Base-by-base conservation (phyloP, 2,113 vertebrate species). In the Tapirus terrestris region DNA sequence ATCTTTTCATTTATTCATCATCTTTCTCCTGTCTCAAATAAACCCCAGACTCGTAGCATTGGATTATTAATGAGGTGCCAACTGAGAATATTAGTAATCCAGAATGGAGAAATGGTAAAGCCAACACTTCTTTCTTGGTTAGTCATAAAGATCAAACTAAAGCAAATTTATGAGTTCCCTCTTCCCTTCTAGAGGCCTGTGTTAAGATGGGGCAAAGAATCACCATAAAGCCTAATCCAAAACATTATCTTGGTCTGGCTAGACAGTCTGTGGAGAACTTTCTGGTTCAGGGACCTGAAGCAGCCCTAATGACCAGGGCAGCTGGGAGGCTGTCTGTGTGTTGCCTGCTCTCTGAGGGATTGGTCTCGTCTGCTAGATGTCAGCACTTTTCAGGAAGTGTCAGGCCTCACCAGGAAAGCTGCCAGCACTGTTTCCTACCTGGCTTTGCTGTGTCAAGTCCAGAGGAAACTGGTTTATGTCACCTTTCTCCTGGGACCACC, bases 111-210 rank as follows among this genome's bases (percentile, higher is more conserved):
- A 93, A 88, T 73, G 2, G 17, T 53, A 82, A 48, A 80, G 70
- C 17, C 6, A 79, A 51, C 7, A 83, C 5, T 83, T 85, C 58
- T 63, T 83, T 58, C 39, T 89, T 75, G 25, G 21, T 75, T 75
- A 83, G 63, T 93, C 60, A 93, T 36, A 77, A 63, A 80, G 58
- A 58, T 83, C 43, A 95, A 96, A 45, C n/a, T 53, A 87, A 77
- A 92, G 72, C 18, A 90, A 85, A 85, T 56, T 63, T 36, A 36
- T 33, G 21, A 95, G 60, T 48, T 87, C 21, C 4, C 16, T 60
- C 89, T 31, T 73, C 23, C 23, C 8, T 89, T 10, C 48, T 53
- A 61, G 39, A 79, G 10, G 29, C 8, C 68, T 75, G 1, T 73
- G 12, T 39, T 12, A 45, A 77, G 20, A 12, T 23, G 48, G 39